A percentile compares a stretch with the other conserved stretches of the same genome.
These are phyloP conservation scores for Suricata suricatta DNA, from an alignment of 2,113 vertebrate genomes.

Conservation along the genomic window DNA sequence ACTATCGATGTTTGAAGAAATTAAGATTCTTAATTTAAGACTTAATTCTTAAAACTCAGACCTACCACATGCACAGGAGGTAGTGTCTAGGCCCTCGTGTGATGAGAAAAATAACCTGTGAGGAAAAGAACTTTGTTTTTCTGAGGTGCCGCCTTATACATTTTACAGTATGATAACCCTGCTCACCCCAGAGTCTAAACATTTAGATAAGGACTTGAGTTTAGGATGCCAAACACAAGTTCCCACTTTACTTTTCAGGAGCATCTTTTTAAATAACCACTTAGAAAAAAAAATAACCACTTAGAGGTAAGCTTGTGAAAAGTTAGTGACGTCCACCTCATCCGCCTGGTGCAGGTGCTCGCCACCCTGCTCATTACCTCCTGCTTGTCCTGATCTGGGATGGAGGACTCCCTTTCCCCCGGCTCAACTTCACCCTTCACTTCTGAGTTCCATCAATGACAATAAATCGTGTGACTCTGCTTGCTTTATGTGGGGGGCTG, in stretches of 20 bases:
- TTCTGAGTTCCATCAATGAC: not conserved
- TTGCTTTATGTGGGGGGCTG: not conserved
- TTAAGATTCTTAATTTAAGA: too few relatives aligned
- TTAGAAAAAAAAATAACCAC: not conserved
- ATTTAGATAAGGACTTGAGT: not conserved
- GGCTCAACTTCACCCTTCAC: not conserved
- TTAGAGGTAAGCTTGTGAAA: not conserved
- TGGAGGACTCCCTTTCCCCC: not conserved
- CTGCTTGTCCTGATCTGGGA: not conserved
- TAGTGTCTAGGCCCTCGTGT: not conserved
- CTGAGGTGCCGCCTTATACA: not conserved
- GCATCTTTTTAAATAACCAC: not conserved
- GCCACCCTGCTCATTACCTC: not conserved
- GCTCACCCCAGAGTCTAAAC: not conserved
- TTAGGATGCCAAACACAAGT: not conserved
- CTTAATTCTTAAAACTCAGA: too few relatives aligned
- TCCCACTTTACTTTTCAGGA: not conserved
- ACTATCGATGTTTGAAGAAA: not conserved
- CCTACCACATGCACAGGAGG: too few relatives aligned
- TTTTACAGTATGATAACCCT: not conserved
- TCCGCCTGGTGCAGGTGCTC: not conserved
- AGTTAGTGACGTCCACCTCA: not conserved
- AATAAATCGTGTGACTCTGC: not conserved
- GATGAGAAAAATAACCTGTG: not conserved
- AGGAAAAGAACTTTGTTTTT: not conserved